A percentile compares a stretch with the other conserved stretches of the same genome.
phyloP scores from a whole-genome alignment of 2,113 vertebrate species.

The Syrmaticus mikado region DNA sequence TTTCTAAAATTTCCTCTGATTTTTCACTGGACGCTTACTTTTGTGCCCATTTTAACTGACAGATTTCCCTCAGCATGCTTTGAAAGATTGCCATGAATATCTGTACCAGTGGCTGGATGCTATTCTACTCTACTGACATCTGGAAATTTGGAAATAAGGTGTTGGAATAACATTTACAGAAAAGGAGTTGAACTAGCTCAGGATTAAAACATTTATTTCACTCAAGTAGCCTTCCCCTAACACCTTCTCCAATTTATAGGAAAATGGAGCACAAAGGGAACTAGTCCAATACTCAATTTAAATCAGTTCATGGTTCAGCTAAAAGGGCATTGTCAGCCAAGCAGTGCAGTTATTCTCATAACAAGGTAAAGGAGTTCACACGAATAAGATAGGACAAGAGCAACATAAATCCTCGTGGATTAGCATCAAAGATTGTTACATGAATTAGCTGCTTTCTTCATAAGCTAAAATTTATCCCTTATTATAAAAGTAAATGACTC shows the following conservation, averaged over 20 bases:
- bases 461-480: neutral
- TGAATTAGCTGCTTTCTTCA: neutral
- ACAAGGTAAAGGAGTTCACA: neutral
- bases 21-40: neutral
- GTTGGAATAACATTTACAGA: constrained; percentile 18
- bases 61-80: neutral
- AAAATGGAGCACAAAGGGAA: neutral
- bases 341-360: neutral
- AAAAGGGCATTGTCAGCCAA: constrained; percentile 25
- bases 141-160: neutral
- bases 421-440: neutral
- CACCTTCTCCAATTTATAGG: neutral
- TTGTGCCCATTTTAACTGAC: neutral
- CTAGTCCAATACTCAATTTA: neutral
- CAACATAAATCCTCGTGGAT: neutral
- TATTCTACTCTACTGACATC: neutral
- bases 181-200: neutral
- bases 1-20: neutral
- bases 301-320: constrained; percentile 19
- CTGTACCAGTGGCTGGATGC: neutral
- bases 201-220: neutral
- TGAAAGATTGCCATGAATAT: neutral
- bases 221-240: neutral
- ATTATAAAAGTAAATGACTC: neutral
- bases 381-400: neutral